These are phyloP conservation scores for Poicephalus meyeri DNA, from an alignment of 2,113 vertebrate genomes.

Conservation along the genomic window DNA sequence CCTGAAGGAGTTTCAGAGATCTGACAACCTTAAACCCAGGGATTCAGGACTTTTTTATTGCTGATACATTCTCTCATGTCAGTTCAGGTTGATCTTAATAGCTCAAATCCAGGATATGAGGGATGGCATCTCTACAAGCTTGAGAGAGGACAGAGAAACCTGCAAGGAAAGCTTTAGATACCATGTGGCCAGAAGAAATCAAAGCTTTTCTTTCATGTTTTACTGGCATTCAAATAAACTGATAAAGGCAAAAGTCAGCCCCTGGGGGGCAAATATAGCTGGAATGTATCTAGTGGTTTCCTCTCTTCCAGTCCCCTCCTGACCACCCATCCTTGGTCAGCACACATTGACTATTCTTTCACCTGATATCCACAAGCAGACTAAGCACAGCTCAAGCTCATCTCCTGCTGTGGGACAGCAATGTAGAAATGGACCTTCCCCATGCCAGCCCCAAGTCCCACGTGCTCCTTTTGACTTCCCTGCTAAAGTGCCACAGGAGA, in stretches of 20 bases:
- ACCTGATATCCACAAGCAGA: neutral
- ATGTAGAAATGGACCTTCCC: neutral
- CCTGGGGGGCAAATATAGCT: neutral
- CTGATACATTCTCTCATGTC: slow-evolving; percentile 32
- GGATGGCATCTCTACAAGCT: neutral
- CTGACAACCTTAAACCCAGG: slow-evolving; percentile 15
- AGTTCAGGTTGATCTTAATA: slow-evolving; percentile 13
- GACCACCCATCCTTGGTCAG: neutral
- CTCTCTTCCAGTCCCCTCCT: neutral
- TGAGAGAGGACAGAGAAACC: neutral
- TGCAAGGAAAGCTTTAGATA: neutral
- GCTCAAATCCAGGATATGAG: neutral
- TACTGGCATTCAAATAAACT: neutral
- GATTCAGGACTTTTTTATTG: slow-evolving; percentile 16
- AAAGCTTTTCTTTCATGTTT: neutral
- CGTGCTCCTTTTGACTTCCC: neutral
- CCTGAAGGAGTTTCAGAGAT: slow-evolving; percentile 19
- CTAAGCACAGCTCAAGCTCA: neutral
- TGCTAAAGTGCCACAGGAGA: neutral
- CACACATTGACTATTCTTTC: neutral
- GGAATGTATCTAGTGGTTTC: neutral
- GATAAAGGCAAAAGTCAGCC: neutral
- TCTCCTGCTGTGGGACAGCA: neutral
- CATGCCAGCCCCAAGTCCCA: neutral
- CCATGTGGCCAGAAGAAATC: neutral